phyloP scores from a whole-genome alignment of 2,888 invertebrate genomes.

The Sipunculus nudus region DNA sequence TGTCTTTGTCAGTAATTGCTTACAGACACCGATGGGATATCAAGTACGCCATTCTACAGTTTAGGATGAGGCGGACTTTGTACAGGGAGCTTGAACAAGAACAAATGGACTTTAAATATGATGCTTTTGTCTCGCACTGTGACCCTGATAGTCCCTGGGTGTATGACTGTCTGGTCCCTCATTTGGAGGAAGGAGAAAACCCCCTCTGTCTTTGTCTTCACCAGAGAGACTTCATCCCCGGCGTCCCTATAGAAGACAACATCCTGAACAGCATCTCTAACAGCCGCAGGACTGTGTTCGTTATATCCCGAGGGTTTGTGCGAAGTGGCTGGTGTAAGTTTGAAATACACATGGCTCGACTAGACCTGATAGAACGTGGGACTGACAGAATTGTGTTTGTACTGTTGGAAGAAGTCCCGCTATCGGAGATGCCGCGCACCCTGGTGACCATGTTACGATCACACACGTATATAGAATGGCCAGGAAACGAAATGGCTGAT shows the following conservation, averaged over 20 bases:
- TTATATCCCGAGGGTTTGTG: constrained; percentile 74
- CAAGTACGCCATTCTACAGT: no score
- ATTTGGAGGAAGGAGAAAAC: constrained; percentile 71
- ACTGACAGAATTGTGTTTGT: constrained; percentile 75
- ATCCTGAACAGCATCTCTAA: constrained; percentile 77
- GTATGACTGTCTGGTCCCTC: constrained; percentile 73
- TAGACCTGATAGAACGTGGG: constrained; percentile 61
- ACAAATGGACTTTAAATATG: constrained; percentile 68
- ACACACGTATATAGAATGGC: constrained; percentile 19
- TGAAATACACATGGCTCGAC: constrained; percentile 77
- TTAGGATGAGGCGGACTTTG: no score
- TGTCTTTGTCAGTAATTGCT: no score
- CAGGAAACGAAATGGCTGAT: no score
- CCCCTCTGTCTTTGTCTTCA: constrained; percentile 75
- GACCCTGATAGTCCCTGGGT: constrained; percentile 76
- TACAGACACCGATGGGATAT: no score
- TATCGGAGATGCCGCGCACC: constrained; percentile 72
- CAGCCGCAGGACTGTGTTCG: constrained; percentile 73
- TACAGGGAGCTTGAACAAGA: no score
- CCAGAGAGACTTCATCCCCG: constrained; percentile 79
- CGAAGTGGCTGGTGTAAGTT: constrained; percentile 79
- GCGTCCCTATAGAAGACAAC: constrained; percentile 76
- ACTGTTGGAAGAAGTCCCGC: constrained; percentile 75
- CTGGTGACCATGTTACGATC: no score
- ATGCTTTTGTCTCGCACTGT: constrained; percentile 78